These are phyloP conservation scores for Chelon labrosus DNA, from an alignment of 2,797 vertebrate genomes.

Conservation along the genomic window DNA sequence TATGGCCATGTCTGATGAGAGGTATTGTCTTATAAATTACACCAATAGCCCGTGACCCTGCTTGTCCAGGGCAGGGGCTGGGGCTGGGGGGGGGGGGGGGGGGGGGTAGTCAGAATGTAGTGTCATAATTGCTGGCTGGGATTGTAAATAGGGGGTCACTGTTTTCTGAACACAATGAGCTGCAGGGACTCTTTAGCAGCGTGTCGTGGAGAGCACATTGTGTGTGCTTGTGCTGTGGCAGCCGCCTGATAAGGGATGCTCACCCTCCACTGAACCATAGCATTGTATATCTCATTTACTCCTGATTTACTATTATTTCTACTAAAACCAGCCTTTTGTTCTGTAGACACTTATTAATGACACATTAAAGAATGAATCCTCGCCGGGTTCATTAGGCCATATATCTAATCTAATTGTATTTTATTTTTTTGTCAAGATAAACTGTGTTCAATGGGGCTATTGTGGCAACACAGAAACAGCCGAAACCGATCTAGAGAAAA, in stretches of 20 bases:
- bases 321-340: constrained; percentile 43
- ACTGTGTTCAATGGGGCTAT: not conserved
- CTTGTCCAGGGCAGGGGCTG: constrained; percentile 52
- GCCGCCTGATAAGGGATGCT: constrained; percentile 74
- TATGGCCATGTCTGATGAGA: constrained; percentile 51
- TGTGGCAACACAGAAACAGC: not conserved
- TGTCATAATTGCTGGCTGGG: constrained; percentile 69
- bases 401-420: not conserved
- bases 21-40: constrained; percentile 72
- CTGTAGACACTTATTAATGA: constrained; percentile 26
- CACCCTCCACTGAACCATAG: constrained; percentile 53
- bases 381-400: constrained; percentile 6
- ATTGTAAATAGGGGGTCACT: constrained; percentile 76
- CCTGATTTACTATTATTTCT: constrained; percentile 38
- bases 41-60: constrained; percentile 56
- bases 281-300: constrained; percentile 49
- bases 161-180: constrained; percentile 78
- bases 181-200: constrained; percentile 64
- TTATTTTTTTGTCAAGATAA: constrained; percentile 22
- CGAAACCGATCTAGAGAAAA: constrained; percentile 8
- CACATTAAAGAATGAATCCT: constrained; percentile 18
- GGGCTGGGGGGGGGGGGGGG: too few relatives aligned
- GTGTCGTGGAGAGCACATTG: constrained; percentile 65
- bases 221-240: constrained; percentile 66
- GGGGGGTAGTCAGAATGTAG: constrained; percentile 60